Conservation (phyloP, 2,797 vertebrate species). For the Amblyopsis hoosieri region DNA sequence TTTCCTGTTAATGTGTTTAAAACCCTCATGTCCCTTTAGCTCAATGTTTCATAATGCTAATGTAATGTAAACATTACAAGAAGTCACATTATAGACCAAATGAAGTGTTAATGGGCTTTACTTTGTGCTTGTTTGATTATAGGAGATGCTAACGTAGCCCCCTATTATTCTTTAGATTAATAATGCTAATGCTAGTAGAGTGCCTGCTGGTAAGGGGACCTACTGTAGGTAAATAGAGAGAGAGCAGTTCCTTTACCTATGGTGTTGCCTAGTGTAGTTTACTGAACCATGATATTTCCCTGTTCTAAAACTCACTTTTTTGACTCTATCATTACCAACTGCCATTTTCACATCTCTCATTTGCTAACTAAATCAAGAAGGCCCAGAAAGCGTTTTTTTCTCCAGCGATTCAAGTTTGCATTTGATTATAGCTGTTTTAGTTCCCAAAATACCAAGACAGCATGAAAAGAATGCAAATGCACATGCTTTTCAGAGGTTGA, state of each 20-base stretch:
- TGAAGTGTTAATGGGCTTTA: too few relatives aligned
- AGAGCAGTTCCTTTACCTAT: conserved; percentile 20
- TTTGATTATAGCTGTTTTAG: conserved; percentile 8
- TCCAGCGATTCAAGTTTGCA: not conserved
- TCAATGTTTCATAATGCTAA: too few relatives aligned
- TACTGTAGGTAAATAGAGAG: conserved; percentile 46
- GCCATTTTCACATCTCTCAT: not conserved
- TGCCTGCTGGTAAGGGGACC: conserved; percentile 32
- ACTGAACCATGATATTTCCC: conserved; percentile 2
- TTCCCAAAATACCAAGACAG: not conserved
- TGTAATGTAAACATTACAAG: too few relatives aligned
- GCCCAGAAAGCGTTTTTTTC: conserved; percentile 10
- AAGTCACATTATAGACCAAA: too few relatives aligned
- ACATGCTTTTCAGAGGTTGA: not conserved
- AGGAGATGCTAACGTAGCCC: too few relatives aligned
- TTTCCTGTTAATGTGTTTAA: not conserved
- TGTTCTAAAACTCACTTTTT: not conserved
- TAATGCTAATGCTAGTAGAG: conserved; percentile 48
- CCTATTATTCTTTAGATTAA: not conserved
- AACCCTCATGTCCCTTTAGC: not conserved
- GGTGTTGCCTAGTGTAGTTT: not conserved
- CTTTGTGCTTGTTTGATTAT: too few relatives aligned
- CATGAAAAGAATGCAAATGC: conserved; percentile 21
- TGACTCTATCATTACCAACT: not conserved
- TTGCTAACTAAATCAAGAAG: not conserved